Conservation (phyloP, 92 coral and sea anemone species). For the Desmophyllum pertusum region DNA sequence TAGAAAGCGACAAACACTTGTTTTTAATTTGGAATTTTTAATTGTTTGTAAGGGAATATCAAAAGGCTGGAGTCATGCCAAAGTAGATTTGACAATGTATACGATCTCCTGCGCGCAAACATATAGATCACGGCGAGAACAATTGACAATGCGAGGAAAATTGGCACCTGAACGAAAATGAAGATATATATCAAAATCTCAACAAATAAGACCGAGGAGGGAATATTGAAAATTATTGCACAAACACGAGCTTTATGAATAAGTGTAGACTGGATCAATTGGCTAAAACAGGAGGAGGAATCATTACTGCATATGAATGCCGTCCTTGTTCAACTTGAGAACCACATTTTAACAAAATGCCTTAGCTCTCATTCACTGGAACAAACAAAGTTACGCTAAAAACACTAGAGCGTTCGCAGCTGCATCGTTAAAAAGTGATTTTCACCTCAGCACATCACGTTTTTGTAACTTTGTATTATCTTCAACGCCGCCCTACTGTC, state of each 20-base stretch:
- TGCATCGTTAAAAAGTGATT: background rate
- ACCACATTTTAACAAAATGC: background rate
- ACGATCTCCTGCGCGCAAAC: background rate
- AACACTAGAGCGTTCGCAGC: background rate
- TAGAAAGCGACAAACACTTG: background rate
- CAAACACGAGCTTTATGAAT: background rate
- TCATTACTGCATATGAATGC: too few species aligned
- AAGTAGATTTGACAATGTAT: background rate
- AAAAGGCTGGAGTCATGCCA: background rate
- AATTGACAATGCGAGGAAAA: background rate
- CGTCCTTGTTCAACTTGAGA: too few species aligned
- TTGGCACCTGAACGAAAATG: background rate
- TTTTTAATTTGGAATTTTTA: background rate
- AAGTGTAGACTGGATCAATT: background rate
- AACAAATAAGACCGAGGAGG: background rate
- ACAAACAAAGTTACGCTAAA: background rate
- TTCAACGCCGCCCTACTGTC: too few species aligned
- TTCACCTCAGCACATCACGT: background rate
- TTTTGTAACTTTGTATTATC: too few species aligned
- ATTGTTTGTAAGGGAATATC: background rate
- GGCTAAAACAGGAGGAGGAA: too few species aligned
- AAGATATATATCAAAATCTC: background rate
- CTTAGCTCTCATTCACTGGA: background rate
- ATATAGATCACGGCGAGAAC: background rate
- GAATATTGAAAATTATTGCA: background rate